Conservation (phyloP, 37 sponge, comb jelly and placozoan species). For the Haliclona indistincta region DNA sequence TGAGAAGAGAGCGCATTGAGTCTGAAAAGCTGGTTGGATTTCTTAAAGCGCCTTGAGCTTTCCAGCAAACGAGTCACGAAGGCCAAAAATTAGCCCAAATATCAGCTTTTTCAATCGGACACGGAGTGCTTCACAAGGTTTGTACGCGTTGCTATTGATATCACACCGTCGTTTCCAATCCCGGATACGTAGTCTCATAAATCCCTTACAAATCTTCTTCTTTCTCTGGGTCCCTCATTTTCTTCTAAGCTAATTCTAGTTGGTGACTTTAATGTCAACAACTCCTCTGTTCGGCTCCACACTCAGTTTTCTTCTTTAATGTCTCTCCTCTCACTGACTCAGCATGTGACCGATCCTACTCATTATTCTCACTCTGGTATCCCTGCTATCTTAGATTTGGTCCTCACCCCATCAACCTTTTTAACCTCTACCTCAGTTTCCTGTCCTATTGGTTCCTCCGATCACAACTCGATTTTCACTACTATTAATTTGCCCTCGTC, state of each 20-base stretch:
- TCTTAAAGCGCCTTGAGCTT: no score
- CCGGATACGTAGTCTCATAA: no score
- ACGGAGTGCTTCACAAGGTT: no score
- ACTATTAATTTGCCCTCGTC: background rate
- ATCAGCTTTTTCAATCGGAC: no score
- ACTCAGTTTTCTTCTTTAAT: background rate
- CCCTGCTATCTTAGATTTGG: conserved; percentile 4
- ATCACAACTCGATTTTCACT: background rate
- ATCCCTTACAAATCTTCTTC: background rate
- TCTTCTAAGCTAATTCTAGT: background rate
- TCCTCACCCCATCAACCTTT: background rate
- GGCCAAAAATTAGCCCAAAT: no score
- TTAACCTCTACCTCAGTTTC: background rate
- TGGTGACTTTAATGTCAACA: background rate
- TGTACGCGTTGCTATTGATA: no score
- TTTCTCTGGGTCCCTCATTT: background rate
- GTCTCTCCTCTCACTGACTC: background rate
- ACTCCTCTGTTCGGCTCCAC: background rate
- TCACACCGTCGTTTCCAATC: no score
- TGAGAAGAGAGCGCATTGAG: no score
- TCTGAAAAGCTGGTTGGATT: no score
- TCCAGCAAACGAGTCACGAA: no score
- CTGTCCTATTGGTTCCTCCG: background rate
- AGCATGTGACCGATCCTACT: background rate
- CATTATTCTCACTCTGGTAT: conserved; percentile 3